A percentile compares a stretch with the other conserved stretches of the same genome.
These are phyloP conservation scores for Darwinula stevensoni DNA, from an alignment of 2,888 invertebrate genomes.

Conservation along the genomic window DNA sequence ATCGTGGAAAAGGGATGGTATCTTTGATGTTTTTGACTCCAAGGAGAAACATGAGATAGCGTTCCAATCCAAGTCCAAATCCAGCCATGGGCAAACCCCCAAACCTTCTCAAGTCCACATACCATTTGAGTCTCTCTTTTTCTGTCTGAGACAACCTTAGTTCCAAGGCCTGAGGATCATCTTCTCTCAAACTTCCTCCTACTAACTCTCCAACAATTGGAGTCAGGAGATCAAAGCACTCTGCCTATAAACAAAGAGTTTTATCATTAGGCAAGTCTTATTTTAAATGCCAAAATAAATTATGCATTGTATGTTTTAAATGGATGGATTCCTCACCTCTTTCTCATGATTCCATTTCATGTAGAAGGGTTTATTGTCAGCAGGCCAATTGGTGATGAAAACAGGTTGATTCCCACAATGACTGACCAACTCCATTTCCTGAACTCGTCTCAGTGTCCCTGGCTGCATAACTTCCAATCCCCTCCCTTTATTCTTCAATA, in stretches of 20 bases:
- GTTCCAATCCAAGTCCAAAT: slow-evolving; percentile 84
- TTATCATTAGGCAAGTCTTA: neutral
- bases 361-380: slow-evolving; percentile 74
- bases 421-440: slow-evolving; percentile 54
- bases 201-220: slow-evolving; percentile 75
- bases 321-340: neutral
- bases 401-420: slow-evolving; percentile 39
- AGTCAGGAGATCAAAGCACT: slow-evolving; percentile 44
- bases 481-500: slow-evolving; percentile 26
- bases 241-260: neutral
- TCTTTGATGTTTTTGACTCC: slow-evolving; percentile 71
- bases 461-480: slow-evolving; percentile 22
- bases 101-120: slow-evolving; percentile 54
- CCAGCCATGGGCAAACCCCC: slow-evolving; percentile 77
- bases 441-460: slow-evolving; percentile 48
- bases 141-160: too few relatives aligned
- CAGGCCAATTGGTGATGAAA: slow-evolving; percentile 72
- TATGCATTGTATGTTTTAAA: too few relatives aligned
- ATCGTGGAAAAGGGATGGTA: slow-evolving; percentile 73
- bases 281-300: too few relatives aligned
- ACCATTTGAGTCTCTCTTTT: slow-evolving; percentile 34
- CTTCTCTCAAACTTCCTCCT: slow-evolving; percentile 82
- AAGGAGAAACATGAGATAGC: slow-evolving; percentile 51
- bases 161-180: slow-evolving; percentile 30
- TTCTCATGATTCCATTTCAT: slow-evolving; percentile 32